phyloP scores from a whole-genome alignment of 2,113 vertebrate species.

The Osmerus mordax region DNA sequence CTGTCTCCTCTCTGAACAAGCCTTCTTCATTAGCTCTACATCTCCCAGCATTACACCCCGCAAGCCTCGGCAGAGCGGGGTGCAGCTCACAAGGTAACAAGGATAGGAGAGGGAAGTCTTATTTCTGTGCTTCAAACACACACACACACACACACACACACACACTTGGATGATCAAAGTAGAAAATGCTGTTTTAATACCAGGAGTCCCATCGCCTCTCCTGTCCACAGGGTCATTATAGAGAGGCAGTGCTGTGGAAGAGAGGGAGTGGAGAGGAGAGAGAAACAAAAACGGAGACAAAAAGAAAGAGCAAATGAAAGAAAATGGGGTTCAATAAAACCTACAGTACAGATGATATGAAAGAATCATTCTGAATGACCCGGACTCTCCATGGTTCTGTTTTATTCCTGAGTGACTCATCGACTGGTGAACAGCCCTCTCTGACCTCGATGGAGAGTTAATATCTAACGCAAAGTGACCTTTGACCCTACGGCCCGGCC shows the following conservation, averaged over 20 bases:
- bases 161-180: slow-evolving; percentile 64
- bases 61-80: slow-evolving; percentile 48
- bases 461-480: too few relatives aligned
- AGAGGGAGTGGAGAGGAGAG: slow-evolving; percentile 11
- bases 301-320: neutral
- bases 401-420: too few relatives aligned
- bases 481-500: too few relatives aligned
- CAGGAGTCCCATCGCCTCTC: slow-evolving; percentile 67
- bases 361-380: neutral
- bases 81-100: neutral
- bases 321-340: neutral
- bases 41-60: slow-evolving; percentile 49
- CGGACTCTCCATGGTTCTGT: too few relatives aligned
- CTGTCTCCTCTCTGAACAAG: neutral
- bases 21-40: slow-evolving; percentile 60
- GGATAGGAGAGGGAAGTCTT: slow-evolving; percentile 44
- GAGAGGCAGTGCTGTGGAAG: slow-evolving; percentile 56
- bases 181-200: slow-evolving; percentile 71
- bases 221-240: slow-evolving; percentile 68
- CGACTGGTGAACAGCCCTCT: neutral
- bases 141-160: neutral
- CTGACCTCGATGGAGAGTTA: neutral
- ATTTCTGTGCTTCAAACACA: slow-evolving; percentile 51
- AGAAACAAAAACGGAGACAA: neutral
- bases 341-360: slow-evolving; percentile 4